Evolutionary conservation across 2,888 invertebrate species (phyloP), one percentile per base, ranked within the genome.

Genomic region (Scelioninae gen. 1): DNA sequence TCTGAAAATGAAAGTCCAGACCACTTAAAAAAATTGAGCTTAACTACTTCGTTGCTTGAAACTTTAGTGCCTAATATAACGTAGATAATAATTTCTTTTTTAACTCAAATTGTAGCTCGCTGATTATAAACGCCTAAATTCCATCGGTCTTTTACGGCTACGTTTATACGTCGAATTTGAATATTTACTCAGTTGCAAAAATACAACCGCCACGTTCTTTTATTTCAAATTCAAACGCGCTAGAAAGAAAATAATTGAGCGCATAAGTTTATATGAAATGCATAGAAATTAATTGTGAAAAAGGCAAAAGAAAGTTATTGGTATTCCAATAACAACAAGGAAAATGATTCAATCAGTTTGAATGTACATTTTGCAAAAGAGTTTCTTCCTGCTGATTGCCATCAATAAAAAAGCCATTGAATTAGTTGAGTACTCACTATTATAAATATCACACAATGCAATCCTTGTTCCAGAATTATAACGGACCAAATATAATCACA

Each of bases 41-140:
- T 68, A 78, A 82, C 81, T 84, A 82, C 82, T 79, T 81, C 72
- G 68, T 82, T 63, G 81, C 72, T 80, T 74, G 58, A 80, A 85
- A 85, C 55, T 79, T 83, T 80, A 13, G 77, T 65, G 74, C 49
- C 77, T 75, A 75, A 58, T 78, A 74, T 58, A 81, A 83, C 55
- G 65, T 77, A 77, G 80, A 85, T 76, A 71, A 74, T 84, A n/a
- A n/a, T n/a, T n/a, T n/a, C n/a, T n/a, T 72, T 72, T 79, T 75
- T 63, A 6, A 78, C 84, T 82, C 68, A 58, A 51, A 55, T 34
- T 62, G 32, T 62, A 53, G 23, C 56, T 49, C 15, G 58, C n/a
- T n/a, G n/a, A n/a, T n/a, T n/a, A n/a, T n/a, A n/a, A n/a, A n/a
- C n/a, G n/a, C n/a, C n/a, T n/a, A n/a, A n/a, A n/a, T n/a, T n/a